Base-by-base conservation (phyloP, 2,113 vertebrate species). In the Chaetodon auriga region DNA sequence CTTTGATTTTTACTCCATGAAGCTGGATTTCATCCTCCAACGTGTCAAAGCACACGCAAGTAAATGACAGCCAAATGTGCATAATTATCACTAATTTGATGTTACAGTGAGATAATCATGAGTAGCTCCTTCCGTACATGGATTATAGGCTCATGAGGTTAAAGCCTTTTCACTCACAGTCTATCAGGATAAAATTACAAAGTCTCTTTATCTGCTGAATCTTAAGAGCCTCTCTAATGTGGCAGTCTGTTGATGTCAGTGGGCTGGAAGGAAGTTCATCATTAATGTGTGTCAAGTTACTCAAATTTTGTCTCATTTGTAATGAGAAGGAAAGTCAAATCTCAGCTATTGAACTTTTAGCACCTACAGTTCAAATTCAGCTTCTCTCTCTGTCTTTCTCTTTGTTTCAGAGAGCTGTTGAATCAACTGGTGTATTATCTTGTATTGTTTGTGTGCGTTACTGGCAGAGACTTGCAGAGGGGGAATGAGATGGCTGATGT, bases 81-180 rank as follows among this genome's bases (percentile, higher is more conserved):
- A 70, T 23, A 54, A 65, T 78, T 61, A 38, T 30, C 36, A 54
- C 25, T n/a, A 48, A 55, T 66, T 57, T 60, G 23, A 86, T 70
- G 30, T 23, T 66, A 30, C 18, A 62, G 6, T 36, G 14, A 71
- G n/a, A 8, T 71, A 66, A 51, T 77, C 18, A 68, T 53, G 41
- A 54, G 54, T 18, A 60, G 14, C 55, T 57, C 14, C 66, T 36
- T 80, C 12, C 1, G 12, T 41, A 4, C 3, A 25, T 53, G 14
- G 23, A 15, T 63, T 45, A 23, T 5, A 49, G 19, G 18, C 16
- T 83, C 14, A 23, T 30, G 19, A 61, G 49, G n/a, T 70, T 65
- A 35, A 61, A 43, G 6, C 1, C 75, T 64, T 63, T 30, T 48
- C 36, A 43, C 30, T 41, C 72, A 41, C 9, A 72, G 21, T 25